Evolutionary conservation across 2,797 vertebrate genomes (phyloP).

Genomic region (Spinibarbus caldwelli): DNA sequence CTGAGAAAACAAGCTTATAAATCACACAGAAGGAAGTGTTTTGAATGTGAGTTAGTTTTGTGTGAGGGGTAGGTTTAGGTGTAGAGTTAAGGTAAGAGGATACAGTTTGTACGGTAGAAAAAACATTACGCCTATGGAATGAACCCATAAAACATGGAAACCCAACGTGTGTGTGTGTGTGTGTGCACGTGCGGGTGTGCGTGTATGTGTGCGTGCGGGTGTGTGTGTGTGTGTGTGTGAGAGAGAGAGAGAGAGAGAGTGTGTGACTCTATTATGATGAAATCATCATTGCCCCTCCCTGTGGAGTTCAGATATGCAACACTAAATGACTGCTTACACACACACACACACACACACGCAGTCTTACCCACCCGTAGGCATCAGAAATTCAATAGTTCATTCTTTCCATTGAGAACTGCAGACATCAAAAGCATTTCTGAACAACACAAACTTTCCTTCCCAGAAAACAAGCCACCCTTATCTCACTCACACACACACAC

Average conservation of each 20-base stretch:
- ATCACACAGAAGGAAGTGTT: too few species aligned
- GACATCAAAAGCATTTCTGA: conserved; percentile 44
- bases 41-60: neutral
- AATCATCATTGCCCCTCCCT: neutral
- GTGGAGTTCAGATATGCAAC: neutral
- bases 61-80: neutral
- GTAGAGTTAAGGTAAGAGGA: neutral
- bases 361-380: neutral
- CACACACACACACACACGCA: neutral
- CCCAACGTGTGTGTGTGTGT: neutral
- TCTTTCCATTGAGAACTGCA: conserved; percentile 54
- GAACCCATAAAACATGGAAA: neutral
- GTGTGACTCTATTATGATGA: neutral
- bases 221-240: conserved; percentile 45
- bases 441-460: conserved; percentile 38
- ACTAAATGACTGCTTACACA: neutral
- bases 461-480: conserved; percentile 47
- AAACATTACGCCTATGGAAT: neutral
- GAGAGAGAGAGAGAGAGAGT: too few species aligned
- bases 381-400: conserved; percentile 57
- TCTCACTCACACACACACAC: conserved; percentile 19
- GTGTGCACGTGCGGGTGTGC: conserved; percentile 39
- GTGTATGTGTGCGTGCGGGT: neutral
- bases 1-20: too few species aligned
- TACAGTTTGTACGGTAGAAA: too few species aligned